Percentiles rank a stretch among this genome's conserved stretches.
phyloP scores from a whole-genome alignment of 2,888 invertebrate species.

The Timema podura region DNA sequence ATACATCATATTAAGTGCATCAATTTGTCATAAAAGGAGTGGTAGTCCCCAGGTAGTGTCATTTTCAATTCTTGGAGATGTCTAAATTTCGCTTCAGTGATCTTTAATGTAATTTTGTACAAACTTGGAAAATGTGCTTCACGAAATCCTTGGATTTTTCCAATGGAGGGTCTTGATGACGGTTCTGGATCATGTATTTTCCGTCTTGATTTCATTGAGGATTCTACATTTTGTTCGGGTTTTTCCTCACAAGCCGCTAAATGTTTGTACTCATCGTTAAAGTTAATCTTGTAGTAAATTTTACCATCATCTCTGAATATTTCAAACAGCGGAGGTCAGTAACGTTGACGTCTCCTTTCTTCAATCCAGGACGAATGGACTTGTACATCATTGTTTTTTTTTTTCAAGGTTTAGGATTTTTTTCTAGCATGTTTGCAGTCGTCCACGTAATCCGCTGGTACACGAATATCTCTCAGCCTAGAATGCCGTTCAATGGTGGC shows the following conservation, averaged over 20 bases:
- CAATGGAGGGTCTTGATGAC: neutral
- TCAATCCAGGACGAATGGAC: constrained; percentile 4
- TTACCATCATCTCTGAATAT: constrained; percentile 6
- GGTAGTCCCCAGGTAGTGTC: neutral
- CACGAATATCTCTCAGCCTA: constrained; percentile 4
- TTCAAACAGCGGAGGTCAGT: neutral
- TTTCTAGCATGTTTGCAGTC: neutral
- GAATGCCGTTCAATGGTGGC: neutral
- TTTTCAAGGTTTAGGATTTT: neutral
- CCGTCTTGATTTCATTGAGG: neutral
- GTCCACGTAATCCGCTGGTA: constrained; percentile 1
- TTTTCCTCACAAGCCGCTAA: constrained; percentile 9
- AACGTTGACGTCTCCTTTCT: constrained; percentile 4
- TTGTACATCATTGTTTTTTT: neutral
- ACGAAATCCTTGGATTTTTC: neutral
- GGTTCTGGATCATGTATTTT: neutral
- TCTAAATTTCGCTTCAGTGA: constrained; percentile 5
- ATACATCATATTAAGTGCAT: too few relatives aligned
- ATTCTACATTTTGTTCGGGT: neutral
- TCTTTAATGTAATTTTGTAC: neutral
- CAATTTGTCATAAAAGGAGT: neutral
- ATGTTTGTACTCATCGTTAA: neutral
- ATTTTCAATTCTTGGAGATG: constrained; percentile 12
- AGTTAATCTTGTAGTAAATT: constrained; percentile 11
- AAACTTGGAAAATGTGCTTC: constrained; percentile 2